Percentiles rank a stretch among this genome's conserved stretches.
These are phyloP conservation scores for Monomorium pharaonis DNA, from an alignment of 1,140 invertebrate genomes.

Conservation along the genomic window DNA sequence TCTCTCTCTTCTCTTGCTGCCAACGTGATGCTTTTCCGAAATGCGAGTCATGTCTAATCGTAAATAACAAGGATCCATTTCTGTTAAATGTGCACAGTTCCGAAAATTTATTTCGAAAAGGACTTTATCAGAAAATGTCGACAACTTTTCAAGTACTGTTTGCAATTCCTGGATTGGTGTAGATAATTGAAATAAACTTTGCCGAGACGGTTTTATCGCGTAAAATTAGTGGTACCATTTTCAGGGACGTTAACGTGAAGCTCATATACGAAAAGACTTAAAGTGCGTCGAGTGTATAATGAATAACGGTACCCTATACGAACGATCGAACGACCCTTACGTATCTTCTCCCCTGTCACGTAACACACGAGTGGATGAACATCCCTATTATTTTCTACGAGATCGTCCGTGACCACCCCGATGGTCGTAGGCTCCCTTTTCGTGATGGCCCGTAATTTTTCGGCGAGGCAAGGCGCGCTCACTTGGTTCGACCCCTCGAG, in stretches of 20 bases:
- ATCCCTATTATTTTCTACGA: constrained; percentile 73
- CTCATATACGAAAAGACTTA: not conserved
- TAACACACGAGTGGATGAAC: constrained; percentile 33
- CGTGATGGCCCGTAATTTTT: constrained; percentile 78
- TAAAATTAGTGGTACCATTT: not conserved
- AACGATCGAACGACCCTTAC: constrained; percentile 53
- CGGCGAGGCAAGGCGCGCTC: constrained; percentile 66
- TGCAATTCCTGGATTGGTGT: not conserved
- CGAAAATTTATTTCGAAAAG: not conserved
- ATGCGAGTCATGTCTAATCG: not conserved
- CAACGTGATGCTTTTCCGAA: constrained; percentile 10
- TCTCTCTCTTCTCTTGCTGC: not conserved
- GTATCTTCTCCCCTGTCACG: constrained; percentile 7
- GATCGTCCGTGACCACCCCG: constrained; percentile 70
- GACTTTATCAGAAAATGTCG: not conserved
- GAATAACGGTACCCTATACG: constrained; percentile 53
- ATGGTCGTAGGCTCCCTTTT: constrained; percentile 50
- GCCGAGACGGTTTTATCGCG: not conserved
- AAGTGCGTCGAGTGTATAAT: constrained; percentile 56
- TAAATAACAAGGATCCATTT: not conserved
- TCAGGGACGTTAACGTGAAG: not conserved
- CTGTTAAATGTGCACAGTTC: not conserved
- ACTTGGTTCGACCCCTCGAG: constrained; percentile 63
- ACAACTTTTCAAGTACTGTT: not conserved
- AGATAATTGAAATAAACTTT: constrained; percentile 3